phyloP scores from a whole-genome alignment of 1,140 invertebrate species.

The Bombus sylvicola region DNA sequence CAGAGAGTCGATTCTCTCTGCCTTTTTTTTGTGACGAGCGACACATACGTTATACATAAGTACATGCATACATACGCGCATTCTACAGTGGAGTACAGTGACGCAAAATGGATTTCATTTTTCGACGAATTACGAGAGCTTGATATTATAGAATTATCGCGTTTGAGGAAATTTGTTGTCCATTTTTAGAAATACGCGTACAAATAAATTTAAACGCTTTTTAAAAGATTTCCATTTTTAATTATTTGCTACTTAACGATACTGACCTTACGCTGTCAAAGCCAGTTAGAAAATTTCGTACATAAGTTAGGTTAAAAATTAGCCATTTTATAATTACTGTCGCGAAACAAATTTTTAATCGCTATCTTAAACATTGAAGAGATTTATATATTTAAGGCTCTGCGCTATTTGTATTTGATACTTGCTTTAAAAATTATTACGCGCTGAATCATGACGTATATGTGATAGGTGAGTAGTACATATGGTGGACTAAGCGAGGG shows the following conservation, averaged over 20 bases:
- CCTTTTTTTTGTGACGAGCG: constrained; percentile 37
- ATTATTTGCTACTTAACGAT: too few relatives aligned
- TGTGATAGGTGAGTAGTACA: too few relatives aligned
- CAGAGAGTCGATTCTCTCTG: constrained; percentile 35
- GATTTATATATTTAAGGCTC: too few relatives aligned
- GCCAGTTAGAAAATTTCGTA: too few relatives aligned
- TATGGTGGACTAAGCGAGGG: accelerated
- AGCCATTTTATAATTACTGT: too few relatives aligned
- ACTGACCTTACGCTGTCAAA: too few relatives aligned
- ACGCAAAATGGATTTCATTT: background rate
- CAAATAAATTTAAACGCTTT: accelerated
- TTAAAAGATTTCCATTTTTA: too few relatives aligned
- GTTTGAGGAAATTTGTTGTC: accelerated
- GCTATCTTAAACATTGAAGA: accelerated
- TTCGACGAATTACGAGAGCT: background rate
- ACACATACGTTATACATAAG: background rate
- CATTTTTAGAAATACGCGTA: background rate
- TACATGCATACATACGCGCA: background rate
- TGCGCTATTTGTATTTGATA: too few relatives aligned
- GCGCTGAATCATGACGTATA: accelerated
- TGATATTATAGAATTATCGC: background rate
- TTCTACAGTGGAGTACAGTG: background rate
- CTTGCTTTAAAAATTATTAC: too few relatives aligned
- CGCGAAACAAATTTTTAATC: accelerated
- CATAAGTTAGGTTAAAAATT: too few relatives aligned